phyloP scores from a whole-genome alignment of 2,113 vertebrate genomes.

The Butastur rufipennis region DNA sequence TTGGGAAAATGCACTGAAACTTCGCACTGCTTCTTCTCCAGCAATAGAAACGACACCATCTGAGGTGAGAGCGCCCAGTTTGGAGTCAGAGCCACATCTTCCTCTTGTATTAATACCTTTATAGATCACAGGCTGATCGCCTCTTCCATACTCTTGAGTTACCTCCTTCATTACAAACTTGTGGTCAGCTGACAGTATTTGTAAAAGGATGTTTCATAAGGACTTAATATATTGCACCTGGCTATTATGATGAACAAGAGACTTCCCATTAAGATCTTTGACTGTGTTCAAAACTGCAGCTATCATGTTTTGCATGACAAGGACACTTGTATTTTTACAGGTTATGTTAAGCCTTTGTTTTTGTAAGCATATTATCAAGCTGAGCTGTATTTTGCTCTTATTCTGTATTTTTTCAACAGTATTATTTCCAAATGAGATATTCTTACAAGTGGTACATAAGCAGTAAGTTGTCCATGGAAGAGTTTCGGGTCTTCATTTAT shows the following conservation, averaged over 20 bases:
- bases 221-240: not conserved
- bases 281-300: not conserved
- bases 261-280: not conserved
- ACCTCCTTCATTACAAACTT: not conserved
- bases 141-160: not conserved
- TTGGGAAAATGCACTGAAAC: not conserved
- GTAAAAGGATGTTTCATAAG: not conserved
- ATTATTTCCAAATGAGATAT: not conserved
- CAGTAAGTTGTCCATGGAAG: not conserved
- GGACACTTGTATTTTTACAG: not conserved
- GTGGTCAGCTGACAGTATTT: not conserved
- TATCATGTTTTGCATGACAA: not conserved
- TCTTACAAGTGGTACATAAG: not conserved
- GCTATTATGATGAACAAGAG: not conserved
- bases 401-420: not conserved
- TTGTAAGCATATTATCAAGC: not conserved
- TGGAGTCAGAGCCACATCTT: not conserved
- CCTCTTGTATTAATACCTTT: not conserved
- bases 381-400: not conserved
- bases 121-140: not conserved
- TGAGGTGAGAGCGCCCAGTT: not conserved
- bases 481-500: not conserved
- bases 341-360: not conserved
- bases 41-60: not conserved
- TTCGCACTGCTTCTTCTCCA: not conserved